Base-by-base conservation (phyloP, 2,888 invertebrate genomes). In the Brenthis daphne region DNA sequence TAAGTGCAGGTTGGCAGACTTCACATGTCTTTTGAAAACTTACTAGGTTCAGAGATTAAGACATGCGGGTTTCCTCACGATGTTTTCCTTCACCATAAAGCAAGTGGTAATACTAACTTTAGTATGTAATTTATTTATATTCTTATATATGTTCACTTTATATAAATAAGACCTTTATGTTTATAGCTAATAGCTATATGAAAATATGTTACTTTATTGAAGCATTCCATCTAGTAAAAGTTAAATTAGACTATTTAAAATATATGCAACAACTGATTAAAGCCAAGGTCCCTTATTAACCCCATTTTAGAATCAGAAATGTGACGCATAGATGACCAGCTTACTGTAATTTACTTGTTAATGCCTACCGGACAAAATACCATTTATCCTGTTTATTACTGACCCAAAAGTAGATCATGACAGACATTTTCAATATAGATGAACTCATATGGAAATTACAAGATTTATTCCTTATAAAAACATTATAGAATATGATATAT, bases 311-410 rank as follows among this genome's bases (percentile, higher is more conserved):
- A 71, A 75, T 78, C 77, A 73, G 71, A 67, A 73, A 70, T 74
- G 75, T 87, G 87, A 87, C 74, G 71, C 74, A 72, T 74, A 74
- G 63, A 75, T 73, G 74, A 75, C 77, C 77, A 74, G 77, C 75
- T 79, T 74, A 70, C 77, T 76, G 85, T 82, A 85, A 89, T 87
- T 88, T 85, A 78, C 77, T 82, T 69, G 74, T 76, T 76, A 75
- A 68, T 80, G 79, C 80, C 79, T 70, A 53, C 8, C 85, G 84
- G 84, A 74, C 74, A 74, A 76, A 82, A 84, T 82, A 75, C 77
- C 77, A 76, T 75, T 82, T 86, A 86, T 87, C 88, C 80, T 79
- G 80, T 80, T 76, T 61, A 53, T 61, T 20, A 50, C 20, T 24
- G 50, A 64, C 47, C 70, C 65, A 70, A 72, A 68, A 54, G 57